phyloP scores from a whole-genome alignment of 2,113 vertebrate genomes.

The Grus americana region DNA sequence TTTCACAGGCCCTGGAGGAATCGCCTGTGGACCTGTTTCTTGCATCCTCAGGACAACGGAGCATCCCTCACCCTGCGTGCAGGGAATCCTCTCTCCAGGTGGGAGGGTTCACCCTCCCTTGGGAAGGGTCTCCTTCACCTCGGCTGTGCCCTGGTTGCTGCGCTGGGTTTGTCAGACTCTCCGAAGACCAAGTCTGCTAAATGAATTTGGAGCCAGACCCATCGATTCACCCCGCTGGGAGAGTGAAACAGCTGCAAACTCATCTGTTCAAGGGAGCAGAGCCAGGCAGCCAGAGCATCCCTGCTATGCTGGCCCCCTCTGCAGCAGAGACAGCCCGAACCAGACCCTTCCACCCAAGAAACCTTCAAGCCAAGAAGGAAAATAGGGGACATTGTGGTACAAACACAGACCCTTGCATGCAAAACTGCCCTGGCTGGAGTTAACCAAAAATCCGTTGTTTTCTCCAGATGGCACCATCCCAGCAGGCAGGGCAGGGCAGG shows the following conservation, averaged over 20 bases:
- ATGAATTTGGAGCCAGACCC: not conserved
- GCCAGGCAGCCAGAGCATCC: not conserved
- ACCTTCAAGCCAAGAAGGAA: not conserved
- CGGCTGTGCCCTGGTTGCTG: not conserved
- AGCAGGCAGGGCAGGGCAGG: not conserved
- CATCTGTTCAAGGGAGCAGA: not conserved
- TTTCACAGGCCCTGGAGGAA: not conserved
- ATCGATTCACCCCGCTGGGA: not conserved
- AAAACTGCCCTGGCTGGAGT: not conserved
- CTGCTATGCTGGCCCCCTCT: not conserved
- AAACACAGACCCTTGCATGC: not conserved
- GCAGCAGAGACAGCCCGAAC: not conserved
- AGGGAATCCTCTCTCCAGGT: not conserved
- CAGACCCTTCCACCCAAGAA: not conserved
- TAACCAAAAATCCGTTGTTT: not conserved
- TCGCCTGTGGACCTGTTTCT: accelerated
- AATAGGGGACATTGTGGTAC: accelerated
- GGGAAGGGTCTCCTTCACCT: not conserved
- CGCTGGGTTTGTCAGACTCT: not conserved
- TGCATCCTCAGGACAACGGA: not conserved
- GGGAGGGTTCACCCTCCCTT: not conserved
- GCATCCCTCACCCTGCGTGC: not conserved
- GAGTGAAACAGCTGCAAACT: not conserved
- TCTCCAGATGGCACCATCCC: not conserved
- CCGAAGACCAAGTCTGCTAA: not conserved